A percentile compares a stretch with the other conserved stretches of the same genome.
phyloP scores from a whole-genome alignment of 2,797 vertebrate genomes.

The Salmo trutta region DNA sequence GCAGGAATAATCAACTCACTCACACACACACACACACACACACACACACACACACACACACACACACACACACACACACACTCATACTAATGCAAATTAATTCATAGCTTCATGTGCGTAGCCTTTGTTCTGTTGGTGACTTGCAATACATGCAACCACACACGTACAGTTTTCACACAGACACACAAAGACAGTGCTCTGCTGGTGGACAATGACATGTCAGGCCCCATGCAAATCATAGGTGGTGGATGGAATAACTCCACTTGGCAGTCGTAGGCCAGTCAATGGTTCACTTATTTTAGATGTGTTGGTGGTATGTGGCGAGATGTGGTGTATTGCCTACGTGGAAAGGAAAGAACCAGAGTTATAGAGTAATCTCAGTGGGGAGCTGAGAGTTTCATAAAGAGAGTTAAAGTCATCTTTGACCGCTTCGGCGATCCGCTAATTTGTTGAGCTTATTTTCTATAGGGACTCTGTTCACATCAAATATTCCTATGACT shows the following conservation, averaged over 20 bases:
- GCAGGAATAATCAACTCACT: neutral
- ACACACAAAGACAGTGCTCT: neutral
- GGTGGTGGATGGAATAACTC: conserved; percentile 35
- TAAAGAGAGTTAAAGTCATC: conserved; percentile 16
- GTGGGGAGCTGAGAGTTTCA: neutral
- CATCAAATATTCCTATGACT: neutral
- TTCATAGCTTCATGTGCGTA: neutral
- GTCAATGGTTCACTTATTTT: conserved; percentile 53
- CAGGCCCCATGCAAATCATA: conserved; percentile 40
- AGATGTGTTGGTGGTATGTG: conserved; percentile 50
- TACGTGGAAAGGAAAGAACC: conserved; percentile 27
- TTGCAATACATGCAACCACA: no score
- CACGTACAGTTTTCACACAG: no score
- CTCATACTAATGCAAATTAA: no score
- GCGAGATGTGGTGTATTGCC: conserved; percentile 42
- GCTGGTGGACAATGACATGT: conserved; percentile 43
- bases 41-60: no score
- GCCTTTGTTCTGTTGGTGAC: neutral
- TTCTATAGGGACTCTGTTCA: neutral
- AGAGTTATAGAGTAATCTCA: conserved; percentile 8
- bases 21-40: no score
- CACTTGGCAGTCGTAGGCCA: conserved; percentile 35
- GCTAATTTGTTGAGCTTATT: conserved; percentile 11
- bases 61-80: no score
- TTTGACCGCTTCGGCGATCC: conserved; percentile 24